These are phyloP conservation scores for Eclectus roratus DNA, from an alignment of 2,113 vertebrate genomes.

Conservation along the genomic window DNA sequence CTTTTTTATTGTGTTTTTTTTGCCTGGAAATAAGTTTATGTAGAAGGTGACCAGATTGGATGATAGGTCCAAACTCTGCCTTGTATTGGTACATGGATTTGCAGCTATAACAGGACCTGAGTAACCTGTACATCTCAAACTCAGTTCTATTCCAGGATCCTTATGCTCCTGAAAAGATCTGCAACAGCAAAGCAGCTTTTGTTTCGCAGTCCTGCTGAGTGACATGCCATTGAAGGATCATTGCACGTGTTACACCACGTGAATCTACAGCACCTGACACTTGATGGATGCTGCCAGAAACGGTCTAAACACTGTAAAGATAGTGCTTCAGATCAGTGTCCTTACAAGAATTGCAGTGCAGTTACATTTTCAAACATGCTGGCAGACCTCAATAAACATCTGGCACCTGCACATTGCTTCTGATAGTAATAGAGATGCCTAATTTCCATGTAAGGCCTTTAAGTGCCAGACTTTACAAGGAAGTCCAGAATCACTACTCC, in stretches of 20 bases:
- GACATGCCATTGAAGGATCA: not conserved
- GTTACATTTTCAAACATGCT: not conserved
- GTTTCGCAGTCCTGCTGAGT: not conserved
- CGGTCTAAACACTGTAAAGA: not conserved
- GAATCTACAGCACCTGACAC: not conserved
- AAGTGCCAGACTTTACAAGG: not conserved
- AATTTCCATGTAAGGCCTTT: not conserved
- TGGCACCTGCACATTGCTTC: not conserved
- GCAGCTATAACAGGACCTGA: not conserved
- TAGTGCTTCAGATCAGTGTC: not conserved
- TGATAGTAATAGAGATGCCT: not conserved
- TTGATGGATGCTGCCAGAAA: not conserved
- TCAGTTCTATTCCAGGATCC: not conserved
- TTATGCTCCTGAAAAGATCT: not conserved
- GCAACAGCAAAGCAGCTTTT: not conserved
- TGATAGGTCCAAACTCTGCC: not conserved
- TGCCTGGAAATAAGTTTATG: not conserved
- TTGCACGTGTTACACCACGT: not conserved
- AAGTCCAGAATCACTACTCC: not conserved
- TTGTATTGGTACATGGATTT: not conserved
- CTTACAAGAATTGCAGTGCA: not conserved
- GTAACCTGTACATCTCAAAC: not conserved
- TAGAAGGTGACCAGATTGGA: not conserved
- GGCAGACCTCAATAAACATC: not conserved
- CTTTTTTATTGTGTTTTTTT: not conserved